Evolutionary conservation across 2,797 vertebrate genomes (phyloP).

Genomic region (Simalia tracyae): DNA sequence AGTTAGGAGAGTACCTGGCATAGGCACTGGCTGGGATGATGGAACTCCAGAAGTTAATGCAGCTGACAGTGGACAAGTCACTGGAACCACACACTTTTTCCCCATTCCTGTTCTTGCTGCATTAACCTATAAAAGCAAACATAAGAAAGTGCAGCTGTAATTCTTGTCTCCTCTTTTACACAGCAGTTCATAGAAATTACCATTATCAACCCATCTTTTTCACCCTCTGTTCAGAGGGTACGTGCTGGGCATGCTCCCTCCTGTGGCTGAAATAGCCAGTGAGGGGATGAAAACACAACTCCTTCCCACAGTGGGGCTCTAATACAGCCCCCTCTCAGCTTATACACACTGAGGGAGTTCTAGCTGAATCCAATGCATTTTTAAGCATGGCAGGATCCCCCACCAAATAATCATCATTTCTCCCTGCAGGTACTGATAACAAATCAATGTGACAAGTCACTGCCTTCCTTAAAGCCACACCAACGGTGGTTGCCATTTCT

Average conservation of each 20-base stretch:
- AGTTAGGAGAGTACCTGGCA: slow-evolving; percentile 66
- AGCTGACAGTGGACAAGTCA: slow-evolving; percentile 77
- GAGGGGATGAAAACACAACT: not conserved
- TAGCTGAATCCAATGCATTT: not conserved
- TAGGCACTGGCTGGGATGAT: slow-evolving; percentile 69
- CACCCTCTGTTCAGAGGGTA: not conserved
- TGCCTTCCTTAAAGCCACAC: not conserved
- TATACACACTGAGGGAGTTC: no score
- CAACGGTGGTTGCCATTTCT: not conserved
- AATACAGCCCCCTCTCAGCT: not conserved
- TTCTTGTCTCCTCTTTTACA: not conserved
- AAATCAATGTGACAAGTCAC: not conserved
- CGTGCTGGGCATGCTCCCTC: slow-evolving; percentile 1
- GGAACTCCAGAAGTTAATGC: slow-evolving; percentile 73
- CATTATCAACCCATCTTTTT: not conserved
- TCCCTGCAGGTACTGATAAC: not conserved
- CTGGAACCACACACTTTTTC: slow-evolving; percentile 74
- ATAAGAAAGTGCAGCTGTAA: slow-evolving; percentile 55
- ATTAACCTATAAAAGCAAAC: slow-evolving; percentile 80
- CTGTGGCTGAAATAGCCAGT: not conserved
- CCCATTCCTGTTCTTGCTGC: slow-evolving; percentile 71
- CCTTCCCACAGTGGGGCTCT: not conserved
- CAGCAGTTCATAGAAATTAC: not conserved
- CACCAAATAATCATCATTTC: not conserved
- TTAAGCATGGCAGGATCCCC: not conserved